phyloP scores from a whole-genome alignment of 2,797 vertebrate genomes.

The Eidolon dupreanum region DNA sequence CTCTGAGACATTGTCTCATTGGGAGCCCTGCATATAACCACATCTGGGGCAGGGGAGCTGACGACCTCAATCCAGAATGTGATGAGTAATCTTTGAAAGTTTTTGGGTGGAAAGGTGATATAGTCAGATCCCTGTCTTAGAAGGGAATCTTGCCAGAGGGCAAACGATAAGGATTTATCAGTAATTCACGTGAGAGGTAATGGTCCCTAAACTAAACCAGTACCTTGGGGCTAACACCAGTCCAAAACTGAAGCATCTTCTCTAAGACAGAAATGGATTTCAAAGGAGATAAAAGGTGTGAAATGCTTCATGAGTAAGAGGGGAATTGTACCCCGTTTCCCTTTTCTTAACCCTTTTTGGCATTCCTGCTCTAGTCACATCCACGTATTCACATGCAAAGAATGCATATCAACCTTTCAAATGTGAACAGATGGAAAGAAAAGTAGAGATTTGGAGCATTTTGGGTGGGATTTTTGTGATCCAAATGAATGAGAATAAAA shows the following conservation, averaged over 20 bases:
- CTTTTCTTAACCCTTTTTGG: slow-evolving; percentile 25
- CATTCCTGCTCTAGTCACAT: neutral
- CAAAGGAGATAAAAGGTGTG: neutral
- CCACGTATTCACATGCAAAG: slow-evolving; percentile 8
- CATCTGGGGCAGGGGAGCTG: neutral
- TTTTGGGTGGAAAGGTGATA: slow-evolving; percentile 23
- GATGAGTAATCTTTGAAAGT: neutral
- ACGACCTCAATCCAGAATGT: neutral
- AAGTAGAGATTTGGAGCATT: slow-evolving; percentile 41
- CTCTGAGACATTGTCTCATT: neutral
- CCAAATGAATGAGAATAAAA: slow-evolving; percentile 58
- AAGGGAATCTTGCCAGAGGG: neutral
- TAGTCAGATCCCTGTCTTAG: neutral
- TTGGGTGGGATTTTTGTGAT: slow-evolving; percentile 49
- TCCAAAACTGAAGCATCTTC: slow-evolving; percentile 4
- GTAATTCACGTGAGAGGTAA: neutral
- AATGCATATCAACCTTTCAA: slow-evolving; percentile 31
- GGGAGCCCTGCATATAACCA: neutral
- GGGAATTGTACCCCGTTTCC: neutral
- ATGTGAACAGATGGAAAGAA: slow-evolving; percentile 52
- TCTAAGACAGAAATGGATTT: slow-evolving; percentile 29
- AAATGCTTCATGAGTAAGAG: slow-evolving; percentile 3
- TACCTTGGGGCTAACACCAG: neutral
- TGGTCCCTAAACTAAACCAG: neutral
- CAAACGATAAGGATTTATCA: neutral